Conservation (phyloP, 2,797 vertebrate species). For the Paratrypauchen microcephalus region DNA sequence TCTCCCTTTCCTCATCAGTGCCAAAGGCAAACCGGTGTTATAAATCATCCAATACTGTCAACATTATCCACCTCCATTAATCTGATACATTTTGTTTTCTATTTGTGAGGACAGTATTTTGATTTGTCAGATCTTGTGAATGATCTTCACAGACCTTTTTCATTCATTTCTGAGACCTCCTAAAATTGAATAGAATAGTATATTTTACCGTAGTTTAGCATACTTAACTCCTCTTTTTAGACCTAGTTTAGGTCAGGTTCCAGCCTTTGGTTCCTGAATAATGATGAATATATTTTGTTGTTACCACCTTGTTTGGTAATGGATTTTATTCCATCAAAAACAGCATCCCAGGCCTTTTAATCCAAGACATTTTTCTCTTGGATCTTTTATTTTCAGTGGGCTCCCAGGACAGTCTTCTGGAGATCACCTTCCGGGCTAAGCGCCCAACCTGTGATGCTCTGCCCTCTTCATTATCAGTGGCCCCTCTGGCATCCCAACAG, state of each 20-base stretch:
- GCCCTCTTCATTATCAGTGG: slow-evolving; percentile 77
- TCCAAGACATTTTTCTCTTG: not conserved
- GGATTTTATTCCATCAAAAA: not conserved
- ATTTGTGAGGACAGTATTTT: not conserved
- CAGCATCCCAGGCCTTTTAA: too few relatives aligned
- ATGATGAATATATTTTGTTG: not conserved
- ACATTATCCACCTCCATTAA: slow-evolving; percentile 30
- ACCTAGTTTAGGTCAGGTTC: not conserved
- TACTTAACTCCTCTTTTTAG: not conserved
- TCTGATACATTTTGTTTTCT: slow-evolving; percentile 23
- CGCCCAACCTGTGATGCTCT: slow-evolving; percentile 79
- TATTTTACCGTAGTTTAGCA: not conserved
- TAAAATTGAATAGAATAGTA: not conserved
- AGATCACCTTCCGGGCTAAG: slow-evolving; percentile 92
- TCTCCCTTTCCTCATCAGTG: slow-evolving; percentile 26
- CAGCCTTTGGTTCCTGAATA: not conserved
- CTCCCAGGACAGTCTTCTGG: slow-evolving; percentile 95
- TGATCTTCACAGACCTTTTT: not conserved
- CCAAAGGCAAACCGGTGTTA: slow-evolving; percentile 21
- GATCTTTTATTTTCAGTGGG: slow-evolving; percentile 76
- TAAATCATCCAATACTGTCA: slow-evolving; percentile 42
- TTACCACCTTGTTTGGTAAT: not conserved
- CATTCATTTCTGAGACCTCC: not conserved
- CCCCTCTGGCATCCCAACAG: slow-evolving; percentile 74
- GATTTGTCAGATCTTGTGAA: not conserved